Base-by-base conservation (phyloP, 1,140 invertebrate genomes). In the Drosophila elegans region DNA sequence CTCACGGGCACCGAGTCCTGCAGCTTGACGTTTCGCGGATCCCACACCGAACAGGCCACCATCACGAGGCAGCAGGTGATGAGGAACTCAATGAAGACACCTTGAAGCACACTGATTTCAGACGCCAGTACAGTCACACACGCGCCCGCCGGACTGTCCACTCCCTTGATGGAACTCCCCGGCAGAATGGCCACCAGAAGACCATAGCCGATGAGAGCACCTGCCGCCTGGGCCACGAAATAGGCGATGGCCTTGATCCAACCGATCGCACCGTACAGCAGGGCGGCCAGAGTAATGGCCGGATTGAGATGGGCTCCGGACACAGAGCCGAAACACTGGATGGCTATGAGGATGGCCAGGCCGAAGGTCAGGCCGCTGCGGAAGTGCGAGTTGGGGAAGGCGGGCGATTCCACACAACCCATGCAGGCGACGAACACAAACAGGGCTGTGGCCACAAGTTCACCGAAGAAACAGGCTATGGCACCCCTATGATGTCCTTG, bases 251-350 rank as follows among this genome's bases (percentile, higher is more conserved):
- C 94, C 74, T 96, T 93, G 6, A 94, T 91, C 7, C 97, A 82
- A 16, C 95, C 94, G 38, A 91, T 49, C 0, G 68, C 76, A 10
- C 85, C 85, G 52, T 83, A 91, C 6, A 90, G 71, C 13, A 96
- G 90, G 2, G 97, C 94, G 1, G 95, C 97, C 5, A 95, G 27
- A 0, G 97, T 97, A 0, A 98, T 96, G 1, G 97, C 97, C 1
- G 97, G 97, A 93, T 98, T 98, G 39, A 98, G 95, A 92, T 98
- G 97, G 39, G 97, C 96, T 3, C 97, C 97, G 48, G 96, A 97
- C 2, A 98, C 93, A 63, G 97, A 96, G 12, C 96, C 97, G 45
- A 98, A 94, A 29, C 94, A 94, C 94, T 97, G 93, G 62, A 95
- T 93, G 90, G 91, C 86, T 78, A 93, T 78, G 82, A 92, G 53